Percentiles rank a stretch among this genome's conserved stretches.
These are phyloP conservation scores for Decapterus maruadsi DNA, from an alignment of 2,797 vertebrate species.

Conservation along the genomic window DNA sequence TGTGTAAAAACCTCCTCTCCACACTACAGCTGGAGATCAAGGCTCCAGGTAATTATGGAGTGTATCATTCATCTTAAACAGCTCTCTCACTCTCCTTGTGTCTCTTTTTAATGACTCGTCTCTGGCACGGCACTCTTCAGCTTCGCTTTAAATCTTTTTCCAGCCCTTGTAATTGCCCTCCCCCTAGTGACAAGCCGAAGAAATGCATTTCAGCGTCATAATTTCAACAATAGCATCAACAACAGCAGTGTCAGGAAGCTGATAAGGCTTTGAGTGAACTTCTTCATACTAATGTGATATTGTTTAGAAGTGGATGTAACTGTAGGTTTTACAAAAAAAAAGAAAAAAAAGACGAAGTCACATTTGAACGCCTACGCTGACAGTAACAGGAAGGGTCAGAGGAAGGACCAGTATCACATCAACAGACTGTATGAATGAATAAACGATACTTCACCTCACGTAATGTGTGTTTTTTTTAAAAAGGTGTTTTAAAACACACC, in stretches of 20 bases:
- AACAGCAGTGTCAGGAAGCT: constrained; percentile 12
- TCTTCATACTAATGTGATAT: constrained; percentile 15
- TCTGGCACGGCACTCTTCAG: background rate
- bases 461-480: background rate
- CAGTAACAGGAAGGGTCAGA: constrained; percentile 18
- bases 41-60: constrained; percentile 88
- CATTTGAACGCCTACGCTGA: background rate
- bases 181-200: constrained; percentile 57
- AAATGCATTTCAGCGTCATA: constrained; percentile 26
- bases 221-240: background rate
- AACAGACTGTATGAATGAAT: constrained; percentile 17
- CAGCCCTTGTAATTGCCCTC: background rate
- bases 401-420: constrained; percentile 25
- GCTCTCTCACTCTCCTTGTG: background rate
- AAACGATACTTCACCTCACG: background rate
- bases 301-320: constrained; percentile 43
- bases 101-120: background rate
- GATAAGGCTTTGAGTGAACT: constrained; percentile 21
- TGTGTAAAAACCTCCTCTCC: constrained; percentile 90
- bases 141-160: background rate
- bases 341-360: constrained; percentile 53
- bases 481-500: background rate
- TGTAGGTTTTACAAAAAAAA: constrained; percentile 23
- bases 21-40: constrained; percentile 92
- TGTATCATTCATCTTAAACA: background rate